Base-by-base conservation (phyloP, 2,888 invertebrate species). In the Nomada ruficornis region DNA sequence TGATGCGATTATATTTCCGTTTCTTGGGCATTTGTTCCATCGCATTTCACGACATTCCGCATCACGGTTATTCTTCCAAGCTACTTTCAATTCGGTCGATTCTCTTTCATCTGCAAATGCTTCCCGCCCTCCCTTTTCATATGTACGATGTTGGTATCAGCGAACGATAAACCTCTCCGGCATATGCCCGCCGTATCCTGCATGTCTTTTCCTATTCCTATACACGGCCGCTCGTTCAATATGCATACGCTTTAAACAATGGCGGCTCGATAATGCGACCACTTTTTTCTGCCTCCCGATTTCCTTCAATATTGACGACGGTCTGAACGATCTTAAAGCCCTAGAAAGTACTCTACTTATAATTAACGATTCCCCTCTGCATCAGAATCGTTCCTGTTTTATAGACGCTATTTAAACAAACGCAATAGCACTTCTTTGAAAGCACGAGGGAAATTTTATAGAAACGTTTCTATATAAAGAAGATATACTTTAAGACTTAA, bases 211-310 rank as follows among this genome's bases (percentile, higher is more conserved):
- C 29, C 70, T 11, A 47, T 29, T 29, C 29, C 59, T 50, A 2
- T 50, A 2, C 20, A 59, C 29, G 29, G 11, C n/a, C 20, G 29
- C 47, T 60, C 20, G 47, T 59, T 57, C 29, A 60, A 60, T 70
- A 70, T 47, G 70, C 59, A 70, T 47, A 50, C 29, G n/a, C 18
- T 60, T 70, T 70, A 50, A 70, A 70, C 70, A 70, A 70, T 47
- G 47, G 59, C 59, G 15, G 20, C 59, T 10, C 26, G 29, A 10
- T 15, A 70, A 2, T 47, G 15, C 59, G 20, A 50, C 64, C 64
- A 64, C 64, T 64, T 50, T 59, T 59, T 29, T 2, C n/a, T 1
- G 44, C 10, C 47, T 60, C 29, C 59, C 59, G 11, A 70, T 70
- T 60, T 60, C 20, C 59, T 70, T 11, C 70, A 5, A 44, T 60